Base-by-base conservation (phyloP, 2,797 vertebrate species). In the Corythornis leucogaster region DNA sequence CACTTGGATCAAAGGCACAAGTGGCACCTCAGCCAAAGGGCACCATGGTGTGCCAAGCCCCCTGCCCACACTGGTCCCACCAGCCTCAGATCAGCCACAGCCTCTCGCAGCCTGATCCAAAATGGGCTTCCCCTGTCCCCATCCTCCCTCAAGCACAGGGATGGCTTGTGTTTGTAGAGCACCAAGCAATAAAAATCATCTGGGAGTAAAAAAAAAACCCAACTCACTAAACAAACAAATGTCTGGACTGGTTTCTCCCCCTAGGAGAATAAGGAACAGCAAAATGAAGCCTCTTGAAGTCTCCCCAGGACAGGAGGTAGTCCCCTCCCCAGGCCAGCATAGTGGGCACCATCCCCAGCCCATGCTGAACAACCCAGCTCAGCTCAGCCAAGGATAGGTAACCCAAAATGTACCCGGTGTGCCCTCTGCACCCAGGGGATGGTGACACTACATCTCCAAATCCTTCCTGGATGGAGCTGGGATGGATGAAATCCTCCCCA, bases 41-140 rank as follows among this genome's bases (percentile, higher is more conserved):
- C 55, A 63, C 12, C 1, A 1, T 1, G 1, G 19, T 0, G 3
- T 26, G 42, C 46, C 51, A n/a, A 1, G 7, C 38, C 71, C 2
- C 3, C 55, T 73, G 87, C 43, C 33, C 87, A 43, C 10, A 3
- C 15, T 4, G 0, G 8, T 26, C 30, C 66, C 57, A 63, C 12
- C 51, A 4, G 35, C 35, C 63, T 57, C 15, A 11, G 48, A 13
- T 17, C 26, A 9, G 40, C 15, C 26, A 22, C 22, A 57, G 18
- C 45, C 42, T 58, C 58, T 70, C 48, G 20, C 45, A 51, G 76
- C 48, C 82, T 54, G 18, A 50, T 26, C 33, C 62, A 38, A 57
- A 42, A 3, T 0, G 0, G 31, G 25, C 11, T 80, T 40, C 18
- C 25, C 31, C 2, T 2, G 7, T 16, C 9, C 14, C 64, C 8